Evolutionary conservation across 1,140 invertebrate species (phyloP).

Genomic region (Berghia stephanieae): DNA sequence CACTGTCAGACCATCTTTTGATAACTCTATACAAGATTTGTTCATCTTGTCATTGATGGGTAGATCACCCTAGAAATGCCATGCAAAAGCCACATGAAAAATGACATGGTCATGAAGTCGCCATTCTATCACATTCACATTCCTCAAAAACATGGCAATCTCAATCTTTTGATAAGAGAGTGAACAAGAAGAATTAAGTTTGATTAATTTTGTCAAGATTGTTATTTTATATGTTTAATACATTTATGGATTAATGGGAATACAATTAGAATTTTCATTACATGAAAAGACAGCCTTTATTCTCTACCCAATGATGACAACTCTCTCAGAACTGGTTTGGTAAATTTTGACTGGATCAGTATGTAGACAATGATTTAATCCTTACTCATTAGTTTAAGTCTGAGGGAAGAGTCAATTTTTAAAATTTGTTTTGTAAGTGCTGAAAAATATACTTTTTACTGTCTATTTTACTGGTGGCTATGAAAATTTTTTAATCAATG

Average conservation of each 20-base stretch:
- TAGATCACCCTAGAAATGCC: too few species aligned
- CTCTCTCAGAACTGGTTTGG: conserved; percentile 25
- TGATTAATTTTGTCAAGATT: neutral
- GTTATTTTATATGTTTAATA: neutral
- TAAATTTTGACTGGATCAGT: conserved; percentile 26
- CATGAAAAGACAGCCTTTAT: conserved; percentile 1
- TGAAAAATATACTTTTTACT: too few species aligned
- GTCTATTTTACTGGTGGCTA: neutral
- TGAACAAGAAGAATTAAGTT: too few species aligned
- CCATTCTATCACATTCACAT: too few species aligned
- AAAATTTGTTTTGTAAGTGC: neutral
- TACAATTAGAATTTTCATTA: neutral
- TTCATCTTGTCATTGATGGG: too few species aligned
- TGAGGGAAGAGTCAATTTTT: conserved; percentile 2
- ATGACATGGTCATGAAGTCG: too few species aligned
- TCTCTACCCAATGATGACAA: conserved; percentile 19
- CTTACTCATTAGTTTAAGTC: conserved; percentile 36
- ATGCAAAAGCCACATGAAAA: too few species aligned
- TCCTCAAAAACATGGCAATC: too few species aligned
- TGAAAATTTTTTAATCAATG: neutral
- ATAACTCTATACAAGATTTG: too few species aligned
- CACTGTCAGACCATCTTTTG: too few species aligned
- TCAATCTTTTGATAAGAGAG: too few species aligned
- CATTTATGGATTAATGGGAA: neutral
- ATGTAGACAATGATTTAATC: conserved; percentile 5